Evolutionary conservation across 1,140 invertebrate species (phyloP), one percentile per base, ranked within the genome.

Genomic region (Thaumetopoea pityocampa): DNA sequence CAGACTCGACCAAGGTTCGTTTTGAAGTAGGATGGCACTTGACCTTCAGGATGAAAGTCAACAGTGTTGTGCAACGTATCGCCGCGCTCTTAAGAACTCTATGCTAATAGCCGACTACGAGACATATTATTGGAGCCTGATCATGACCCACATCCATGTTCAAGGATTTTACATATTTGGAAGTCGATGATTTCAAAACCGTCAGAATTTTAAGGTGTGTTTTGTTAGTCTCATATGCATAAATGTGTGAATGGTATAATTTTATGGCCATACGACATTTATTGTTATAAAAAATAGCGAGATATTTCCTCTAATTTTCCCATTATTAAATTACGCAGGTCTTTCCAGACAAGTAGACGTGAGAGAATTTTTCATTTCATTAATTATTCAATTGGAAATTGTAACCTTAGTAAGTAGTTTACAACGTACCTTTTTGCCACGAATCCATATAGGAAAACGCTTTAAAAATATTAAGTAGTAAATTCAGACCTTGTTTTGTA

Each of bases 11-110:
- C 77, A 81, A 84, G 80, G 77, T 84, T 56, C 63, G 57, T 84
- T 79, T 81, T 81, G 80, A 84, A 84, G 81, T 84, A 84, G 80
- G 80, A 84, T 84, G 80, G 73, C 62, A 72, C 80, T 80, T 81
- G 80, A 84, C 79, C 79, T 81, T 81, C 79, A 67, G 77, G 79
- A 84, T 78, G 79, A 84, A 84, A 81, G 79, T 84, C 79, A 84
- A 84, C 74, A 84, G 37, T 60, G 63, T 80, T 84, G 70, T 67
- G 77, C 67, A 84, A 84, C 58, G 57, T 44, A 71, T 67, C 67
- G 67, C 56, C 64, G 57, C 67, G 64, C 55, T 55, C 47, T 57
- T 58, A 54, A 62, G 54, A 58, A 64, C 59, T 70, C 72, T 70
- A 77, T 79, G 76, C 76, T 83, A 83, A 83, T 80, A 77, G 59